Evolutionary conservation across 2,888 invertebrate genomes (phyloP), one percentile per base, ranked within the genome.

Genomic region (Diploptera punctata): DNA sequence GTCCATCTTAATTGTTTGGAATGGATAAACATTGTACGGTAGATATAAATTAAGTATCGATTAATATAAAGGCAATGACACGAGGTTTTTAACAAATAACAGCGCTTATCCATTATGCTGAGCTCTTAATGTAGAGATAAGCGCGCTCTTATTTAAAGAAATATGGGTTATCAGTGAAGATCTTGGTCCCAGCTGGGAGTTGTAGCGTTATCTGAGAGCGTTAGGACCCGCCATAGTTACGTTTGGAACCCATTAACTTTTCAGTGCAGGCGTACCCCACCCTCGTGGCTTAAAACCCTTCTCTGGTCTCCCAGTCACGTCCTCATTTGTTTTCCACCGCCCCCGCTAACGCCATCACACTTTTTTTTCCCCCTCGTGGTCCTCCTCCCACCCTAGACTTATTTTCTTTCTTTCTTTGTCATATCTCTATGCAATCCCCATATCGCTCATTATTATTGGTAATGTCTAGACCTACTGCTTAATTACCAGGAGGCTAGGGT

Each of bases 241-340:
- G 47, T 65, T 65, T 18, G 65, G 26, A 44, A 26, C 44, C 65
- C 65, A 65, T 65, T 65, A 65, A 65, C 65, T 65, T 13, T 26
- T 65, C 5, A 26, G 21, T 19, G 70, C 31, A 57, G 24, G 26
- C 44, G 44, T 21, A 26, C 38, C 52, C 70, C 65, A 29, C 49
- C 61, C 70, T 57, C 33, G 33, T 7, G 10, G 70, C 71, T 67
- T 67, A 67, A 72, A 68, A 68, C 72, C 61, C 72, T 72, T 72
- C 62, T 61, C 68, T 68, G 49, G 68, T 68, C 68, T 47, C 43
- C 47, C 61, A 38, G 38, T 72, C 72, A 72, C 68, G 72, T 68
- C 68, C 68, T 61, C 68, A 72, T 72, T 72, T 72, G 72, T 72
- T 72, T 68, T 60, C 54, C 60, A 26, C 31, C 72, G 49, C n/a